These are phyloP conservation scores for Epinotia bilunana DNA, from an alignment of 2,888 invertebrate genomes.

Conservation along the genomic window DNA sequence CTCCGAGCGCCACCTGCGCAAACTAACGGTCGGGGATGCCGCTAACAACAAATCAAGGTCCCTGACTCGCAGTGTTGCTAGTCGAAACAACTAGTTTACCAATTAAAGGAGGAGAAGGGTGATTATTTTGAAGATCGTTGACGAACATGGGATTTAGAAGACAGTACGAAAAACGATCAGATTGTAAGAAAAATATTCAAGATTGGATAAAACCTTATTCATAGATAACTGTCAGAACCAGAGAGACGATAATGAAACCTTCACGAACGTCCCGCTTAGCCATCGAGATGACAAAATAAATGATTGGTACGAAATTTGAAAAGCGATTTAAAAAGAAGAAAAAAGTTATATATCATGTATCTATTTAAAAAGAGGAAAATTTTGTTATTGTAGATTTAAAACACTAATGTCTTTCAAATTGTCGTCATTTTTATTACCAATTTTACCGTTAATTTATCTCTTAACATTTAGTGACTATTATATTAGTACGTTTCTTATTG, in stretches of 20 bases:
- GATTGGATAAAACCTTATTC: not conserved
- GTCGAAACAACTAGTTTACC: constrained; percentile 22
- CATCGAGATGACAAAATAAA: constrained; percentile 77
- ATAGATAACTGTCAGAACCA: constrained; percentile 20
- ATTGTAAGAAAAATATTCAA: not conserved
- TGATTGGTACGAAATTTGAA: constrained; percentile 76
- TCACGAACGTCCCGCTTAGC: constrained; percentile 54
- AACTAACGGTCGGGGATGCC: constrained; percentile 52
- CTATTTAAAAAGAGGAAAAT: constrained; percentile 82
- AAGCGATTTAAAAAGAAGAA: constrained; percentile 78
- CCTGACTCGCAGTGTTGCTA: constrained; percentile 38
- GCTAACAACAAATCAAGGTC: constrained; percentile 41
- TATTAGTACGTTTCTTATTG: constrained; percentile 75
- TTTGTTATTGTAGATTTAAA: constrained; percentile 82
- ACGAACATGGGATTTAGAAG: not conserved
- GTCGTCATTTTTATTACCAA: constrained; percentile 80
- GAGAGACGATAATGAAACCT: constrained; percentile 26
- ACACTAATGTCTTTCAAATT: constrained; percentile 81
- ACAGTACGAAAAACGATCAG: not conserved
- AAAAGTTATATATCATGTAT: constrained; percentile 67
- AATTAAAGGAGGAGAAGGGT: not conserved
- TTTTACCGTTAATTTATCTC: constrained; percentile 79
- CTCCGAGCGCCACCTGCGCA: constrained; percentile 68
- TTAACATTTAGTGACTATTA: constrained; percentile 78
- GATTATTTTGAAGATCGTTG: not conserved